Base-by-base conservation (phyloP, 1,140 invertebrate genomes). In the Grapholita molesta region DNA sequence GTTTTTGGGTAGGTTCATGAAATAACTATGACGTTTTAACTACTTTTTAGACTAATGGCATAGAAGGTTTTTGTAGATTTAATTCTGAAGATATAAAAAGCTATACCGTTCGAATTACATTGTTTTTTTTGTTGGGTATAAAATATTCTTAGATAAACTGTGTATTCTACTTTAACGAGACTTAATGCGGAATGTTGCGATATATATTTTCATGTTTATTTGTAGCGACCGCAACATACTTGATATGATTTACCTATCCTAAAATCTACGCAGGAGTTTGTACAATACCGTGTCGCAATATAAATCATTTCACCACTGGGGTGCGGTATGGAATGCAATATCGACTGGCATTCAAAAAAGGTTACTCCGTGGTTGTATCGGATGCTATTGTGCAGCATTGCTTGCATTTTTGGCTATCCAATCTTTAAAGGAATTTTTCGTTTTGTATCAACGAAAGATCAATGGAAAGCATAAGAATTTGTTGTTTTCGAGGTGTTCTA, bases 341-440 rank as follows among this genome's bases (percentile, higher is more conserved):
- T 28, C 24, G 55, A 0, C 24, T 28, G 55, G 55, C 55, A 61
- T 61, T 61, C 55, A 61, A 61, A 61, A 61, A 61, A 30, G n/a
- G 55, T 28, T 25, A 61, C n/a, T 15, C 55, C 30, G 55, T 5
- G 55, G 55, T 28, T 61, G 55, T 61, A 61, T 61, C 28, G 55
- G 6, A 55, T 55, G 23, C 55, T 32, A 30, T 48, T 48, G 42
- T 61, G 55, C n/a, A 4, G 55, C 7, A 12, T 25, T 55, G 21
- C 55, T 32, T 61, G 55, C 55, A 30, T 28, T 61, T 32, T 61
- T 25, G 55, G 32, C 55, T 30, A 61, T 61, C 55, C 55, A 61
- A 61, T 61, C 55, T 61, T 61, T 28, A 15, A 28, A 61, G 55
- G 55, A 61, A 61, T 61, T 61, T 61, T 25, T 61, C 55, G 23